Conservation (phyloP, 2,797 vertebrate species). For the Lacerta agilis region DNA sequence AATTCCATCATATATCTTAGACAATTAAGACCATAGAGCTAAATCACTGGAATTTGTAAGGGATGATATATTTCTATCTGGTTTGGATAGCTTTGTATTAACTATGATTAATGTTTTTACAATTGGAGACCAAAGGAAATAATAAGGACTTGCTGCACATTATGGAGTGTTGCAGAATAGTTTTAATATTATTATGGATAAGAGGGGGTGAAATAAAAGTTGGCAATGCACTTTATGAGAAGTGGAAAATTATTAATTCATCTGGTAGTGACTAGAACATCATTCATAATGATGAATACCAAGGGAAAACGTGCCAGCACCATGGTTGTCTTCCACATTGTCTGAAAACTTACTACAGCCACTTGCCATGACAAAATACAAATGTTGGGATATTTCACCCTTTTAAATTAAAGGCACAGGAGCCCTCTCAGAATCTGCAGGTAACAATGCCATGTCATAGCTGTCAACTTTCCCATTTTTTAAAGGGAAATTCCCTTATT, state of each 20-base stretch:
- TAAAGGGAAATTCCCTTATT: too few species aligned
- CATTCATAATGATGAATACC: slow-evolving; percentile 50
- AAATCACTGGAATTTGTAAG: slow-evolving; percentile 60
- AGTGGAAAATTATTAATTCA: slow-evolving; percentile 38
- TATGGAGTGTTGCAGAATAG: slow-evolving; percentile 57
- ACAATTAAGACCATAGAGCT: slow-evolving; percentile 50
- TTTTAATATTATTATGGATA: slow-evolving; percentile 63
- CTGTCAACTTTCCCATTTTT: too few species aligned
- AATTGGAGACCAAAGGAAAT: slow-evolving; percentile 53
- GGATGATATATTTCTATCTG: slow-evolving; percentile 57
- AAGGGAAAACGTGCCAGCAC: not conserved
- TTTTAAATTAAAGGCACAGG: too few species aligned
- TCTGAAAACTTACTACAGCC: not conserved
- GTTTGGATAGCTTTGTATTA: slow-evolving; percentile 62
- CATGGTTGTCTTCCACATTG: not conserved
- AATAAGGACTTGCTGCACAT: slow-evolving; percentile 65
- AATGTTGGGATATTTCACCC: too few species aligned
- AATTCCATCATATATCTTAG: slow-evolving; percentile 58
- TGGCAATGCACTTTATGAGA: slow-evolving; percentile 46
- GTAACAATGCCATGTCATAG: too few species aligned
- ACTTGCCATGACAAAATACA: too few species aligned
- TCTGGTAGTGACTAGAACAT: slow-evolving; percentile 47
- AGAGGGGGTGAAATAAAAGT: slow-evolving; percentile 58
- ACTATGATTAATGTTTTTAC: slow-evolving; percentile 69
- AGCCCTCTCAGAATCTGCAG: too few species aligned